These are phyloP conservation scores for Auanema freiburgensis DNA, from an alignment of 2,888 invertebrate genomes.

Conservation along the genomic window DNA sequence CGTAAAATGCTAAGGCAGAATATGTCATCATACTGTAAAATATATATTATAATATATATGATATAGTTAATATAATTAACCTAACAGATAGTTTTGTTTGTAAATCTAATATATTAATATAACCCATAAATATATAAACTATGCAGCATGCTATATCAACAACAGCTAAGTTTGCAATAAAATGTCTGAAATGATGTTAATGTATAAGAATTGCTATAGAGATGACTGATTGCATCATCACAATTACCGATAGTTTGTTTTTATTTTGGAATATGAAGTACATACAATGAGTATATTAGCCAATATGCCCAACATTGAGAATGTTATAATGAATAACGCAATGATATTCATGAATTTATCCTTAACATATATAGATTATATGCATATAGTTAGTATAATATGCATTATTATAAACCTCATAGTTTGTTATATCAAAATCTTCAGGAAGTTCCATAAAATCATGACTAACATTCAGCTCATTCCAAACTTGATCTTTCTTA, in stretches of 20 bases:
- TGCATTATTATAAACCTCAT: too few species aligned
- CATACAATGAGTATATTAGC: constrained; percentile 32
- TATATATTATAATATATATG: background rate
- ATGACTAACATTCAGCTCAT: too few species aligned
- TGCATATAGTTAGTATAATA: background rate
- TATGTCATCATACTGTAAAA: constrained; percentile 28
- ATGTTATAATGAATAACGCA: constrained; percentile 27
- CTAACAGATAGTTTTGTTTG: constrained; percentile 28
- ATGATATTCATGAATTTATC: constrained; percentile 31
- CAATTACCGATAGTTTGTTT: constrained; percentile 33
- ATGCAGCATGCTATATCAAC: constrained; percentile 52
- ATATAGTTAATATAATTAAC: too few species aligned
- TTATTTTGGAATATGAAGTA: constrained; percentile 31
- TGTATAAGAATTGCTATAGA: background rate
- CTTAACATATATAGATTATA: constrained; percentile 12
- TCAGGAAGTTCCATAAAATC: too few species aligned
- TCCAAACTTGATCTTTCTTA: too few species aligned
- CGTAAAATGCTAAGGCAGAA: constrained; percentile 54
- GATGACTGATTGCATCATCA: background rate
- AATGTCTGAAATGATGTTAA: constrained; percentile 31
- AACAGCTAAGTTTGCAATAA: constrained; percentile 53
- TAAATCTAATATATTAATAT: constrained; percentile 44
- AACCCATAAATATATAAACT: constrained; percentile 54
- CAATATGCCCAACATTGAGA: constrained; percentile 29
- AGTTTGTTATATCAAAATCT: too few species aligned